Conservation (phyloP, 2,113 vertebrate species). For the Peromyscus californicus region DNA sequence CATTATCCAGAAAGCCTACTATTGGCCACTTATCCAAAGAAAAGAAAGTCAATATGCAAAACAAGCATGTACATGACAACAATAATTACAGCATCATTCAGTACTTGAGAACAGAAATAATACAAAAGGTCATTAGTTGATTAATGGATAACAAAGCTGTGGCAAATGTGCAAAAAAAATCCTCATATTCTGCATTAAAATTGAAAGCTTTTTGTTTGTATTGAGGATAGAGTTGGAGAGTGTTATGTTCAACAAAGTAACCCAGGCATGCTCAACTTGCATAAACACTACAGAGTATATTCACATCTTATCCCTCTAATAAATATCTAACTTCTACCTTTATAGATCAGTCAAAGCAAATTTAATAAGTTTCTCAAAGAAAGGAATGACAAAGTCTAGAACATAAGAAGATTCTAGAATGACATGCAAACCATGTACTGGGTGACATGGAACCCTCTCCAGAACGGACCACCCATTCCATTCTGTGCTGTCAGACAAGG, state of each 20-base stretch:
- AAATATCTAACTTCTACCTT: not conserved
- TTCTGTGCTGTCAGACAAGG: not conserved
- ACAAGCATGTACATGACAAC: no score
- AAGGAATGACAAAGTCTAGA: not conserved
- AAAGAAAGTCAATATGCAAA: not conserved
- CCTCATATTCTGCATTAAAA: not conserved
- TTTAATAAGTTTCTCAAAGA: not conserved
- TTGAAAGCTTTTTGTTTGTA: no score
- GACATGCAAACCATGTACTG: accelerated
- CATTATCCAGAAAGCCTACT: no score
- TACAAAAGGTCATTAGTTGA: not conserved
- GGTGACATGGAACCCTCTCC: not conserved
- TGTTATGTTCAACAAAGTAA: not conserved
- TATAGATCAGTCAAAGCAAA: not conserved
- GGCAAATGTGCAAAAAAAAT: no score
- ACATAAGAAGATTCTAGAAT: not conserved
- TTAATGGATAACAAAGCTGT: not conserved
- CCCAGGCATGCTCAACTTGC: not conserved
- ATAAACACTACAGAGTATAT: not conserved
- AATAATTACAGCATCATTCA: not conserved
- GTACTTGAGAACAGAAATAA: not conserved
- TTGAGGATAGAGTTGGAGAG: not conserved
- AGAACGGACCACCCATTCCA: not conserved
- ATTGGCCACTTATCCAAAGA: not conserved
- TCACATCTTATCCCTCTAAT: no score